Evolutionary conservation across 2,797 vertebrate genomes (phyloP).

Genomic region (Malurus splendens): DNA sequence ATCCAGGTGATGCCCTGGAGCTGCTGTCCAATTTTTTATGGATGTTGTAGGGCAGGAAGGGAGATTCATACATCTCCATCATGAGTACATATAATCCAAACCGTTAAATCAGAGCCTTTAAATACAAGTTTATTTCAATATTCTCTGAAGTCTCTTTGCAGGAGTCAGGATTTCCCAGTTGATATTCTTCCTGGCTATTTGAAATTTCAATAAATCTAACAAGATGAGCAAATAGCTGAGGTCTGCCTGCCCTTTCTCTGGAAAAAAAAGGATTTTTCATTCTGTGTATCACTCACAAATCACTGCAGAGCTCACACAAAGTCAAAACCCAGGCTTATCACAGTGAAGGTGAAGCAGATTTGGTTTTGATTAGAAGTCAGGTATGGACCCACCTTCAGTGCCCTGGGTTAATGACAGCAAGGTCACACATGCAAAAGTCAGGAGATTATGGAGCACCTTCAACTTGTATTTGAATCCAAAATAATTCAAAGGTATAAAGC

Average conservation of each 20-base stretch:
- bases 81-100: not conserved
- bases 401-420: not conserved
- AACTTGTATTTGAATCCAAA: not conserved
- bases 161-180: not conserved
- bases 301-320: not conserved
- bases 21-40: not conserved
- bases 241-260: not conserved
- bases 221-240: not conserved
- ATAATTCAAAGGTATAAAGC: not conserved
- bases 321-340: not conserved
- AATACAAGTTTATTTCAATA: not conserved
- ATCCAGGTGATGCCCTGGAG: not conserved
- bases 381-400: not conserved
- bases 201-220: not conserved
- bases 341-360: constrained; percentile 5
- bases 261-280: not conserved
- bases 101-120: not conserved
- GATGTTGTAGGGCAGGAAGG: not conserved
- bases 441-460: not conserved
- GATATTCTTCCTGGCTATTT: not conserved
- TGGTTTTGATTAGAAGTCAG: not conserved
- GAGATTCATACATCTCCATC: not conserved
- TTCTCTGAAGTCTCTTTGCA: not conserved
- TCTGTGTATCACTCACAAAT: not conserved
- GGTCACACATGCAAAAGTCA: not conserved